These are phyloP conservation scores for Stegostoma tigrinum DNA, from an alignment of 2,113 vertebrate species.

Conservation along the genomic window DNA sequence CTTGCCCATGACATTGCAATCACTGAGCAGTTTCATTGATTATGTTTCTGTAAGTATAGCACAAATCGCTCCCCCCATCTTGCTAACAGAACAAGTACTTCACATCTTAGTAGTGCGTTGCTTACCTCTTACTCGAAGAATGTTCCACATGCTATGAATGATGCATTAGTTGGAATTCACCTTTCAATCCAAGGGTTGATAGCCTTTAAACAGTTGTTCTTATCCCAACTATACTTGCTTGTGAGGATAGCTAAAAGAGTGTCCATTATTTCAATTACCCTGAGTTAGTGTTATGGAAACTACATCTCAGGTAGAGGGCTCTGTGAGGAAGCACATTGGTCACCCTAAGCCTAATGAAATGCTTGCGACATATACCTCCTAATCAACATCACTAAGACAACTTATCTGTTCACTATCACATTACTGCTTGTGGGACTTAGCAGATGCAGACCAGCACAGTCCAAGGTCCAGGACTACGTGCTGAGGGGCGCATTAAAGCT, in stretches of 20 bases:
- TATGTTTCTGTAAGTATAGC: too few relatives aligned
- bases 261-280: not conserved
- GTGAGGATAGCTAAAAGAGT: not conserved
- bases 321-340: not conserved
- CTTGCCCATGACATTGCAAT: too few relatives aligned
- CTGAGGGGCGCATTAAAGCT: too few relatives aligned
- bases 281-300: not conserved
- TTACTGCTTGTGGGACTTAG: not conserved
- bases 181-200: not conserved
- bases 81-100: too few relatives aligned
- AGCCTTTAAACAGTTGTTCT: not conserved
- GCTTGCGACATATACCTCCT: not conserved
- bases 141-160: too few relatives aligned
- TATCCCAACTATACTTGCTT: not conserved
- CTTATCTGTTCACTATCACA: not conserved
- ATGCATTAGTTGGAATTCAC: not conserved
- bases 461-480: too few relatives aligned
- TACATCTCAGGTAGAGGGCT: not conserved
- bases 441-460: too few relatives aligned
- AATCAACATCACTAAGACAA: not conserved
- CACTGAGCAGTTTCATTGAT: too few relatives aligned
- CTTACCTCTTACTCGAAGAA: too few relatives aligned
- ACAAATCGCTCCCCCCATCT: too few relatives aligned
- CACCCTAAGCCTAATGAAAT: not conserved
- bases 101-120: too few relatives aligned